Evolutionary conservation across 2,888 invertebrate genomes (phyloP).

Genomic region (Drosophila paranaensis): DNA sequence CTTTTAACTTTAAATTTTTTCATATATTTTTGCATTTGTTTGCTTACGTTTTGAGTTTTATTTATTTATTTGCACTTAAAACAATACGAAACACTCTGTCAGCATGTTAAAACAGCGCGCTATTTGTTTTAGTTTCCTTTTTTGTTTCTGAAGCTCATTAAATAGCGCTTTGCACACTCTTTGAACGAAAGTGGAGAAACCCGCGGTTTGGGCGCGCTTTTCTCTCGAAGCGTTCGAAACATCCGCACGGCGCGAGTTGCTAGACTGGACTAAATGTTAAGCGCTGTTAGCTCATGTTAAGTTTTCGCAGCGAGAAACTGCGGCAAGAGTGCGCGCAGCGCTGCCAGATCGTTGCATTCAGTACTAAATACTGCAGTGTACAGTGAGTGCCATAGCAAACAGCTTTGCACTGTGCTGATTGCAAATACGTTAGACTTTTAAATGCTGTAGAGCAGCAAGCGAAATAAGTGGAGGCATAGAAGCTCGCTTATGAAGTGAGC

Average conservation of each 20-base stretch:
- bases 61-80: constrained; percentile 12
- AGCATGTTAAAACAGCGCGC: constrained; percentile 49
- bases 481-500: too few species aligned
- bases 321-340: constrained; percentile 16
- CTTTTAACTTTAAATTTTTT: neutral
- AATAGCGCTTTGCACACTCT: constrained; percentile 22
- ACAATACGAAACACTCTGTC: constrained; percentile 43
- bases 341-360: constrained; percentile 27
- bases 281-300: constrained; percentile 7
- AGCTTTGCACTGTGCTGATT: constrained; percentile 13
- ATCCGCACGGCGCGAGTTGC: constrained; percentile 32
- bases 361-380: constrained; percentile 24
- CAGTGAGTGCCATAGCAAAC: too few species aligned
- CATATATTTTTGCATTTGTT: neutral
- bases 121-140: constrained; percentile 20
- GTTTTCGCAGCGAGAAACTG: constrained; percentile 12
- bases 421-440: neutral
- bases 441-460: too few species aligned
- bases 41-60: constrained; percentile 57
- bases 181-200: constrained; percentile 26
- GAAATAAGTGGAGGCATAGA: too few species aligned
- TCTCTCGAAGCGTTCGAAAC: constrained; percentile 23
- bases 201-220: constrained; percentile 18
- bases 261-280: constrained; percentile 46
- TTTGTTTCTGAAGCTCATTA: constrained; percentile 31